phyloP scores from a whole-genome alignment of 2,888 invertebrate genomes.

The Gisinianus flammeolus region DNA sequence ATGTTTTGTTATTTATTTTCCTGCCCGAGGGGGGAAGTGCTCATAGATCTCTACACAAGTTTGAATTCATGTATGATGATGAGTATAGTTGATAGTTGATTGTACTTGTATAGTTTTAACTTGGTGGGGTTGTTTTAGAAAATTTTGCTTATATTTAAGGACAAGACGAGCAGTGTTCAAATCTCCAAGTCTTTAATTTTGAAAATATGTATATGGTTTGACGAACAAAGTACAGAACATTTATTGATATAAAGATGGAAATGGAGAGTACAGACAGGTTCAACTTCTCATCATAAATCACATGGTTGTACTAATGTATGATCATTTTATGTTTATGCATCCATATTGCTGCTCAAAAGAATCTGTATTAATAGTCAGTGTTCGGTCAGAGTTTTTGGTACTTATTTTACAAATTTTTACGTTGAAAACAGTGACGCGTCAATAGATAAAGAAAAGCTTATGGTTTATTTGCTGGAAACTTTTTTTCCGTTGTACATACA shows the following conservation, averaged over 20 bases:
- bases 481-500: too few relatives aligned
- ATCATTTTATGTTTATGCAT: background rate
- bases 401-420: too few relatives aligned
- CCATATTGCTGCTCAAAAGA: too few relatives aligned
- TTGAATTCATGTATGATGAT: too few relatives aligned
- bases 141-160: background rate
- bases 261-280: background rate
- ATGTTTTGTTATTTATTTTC: background rate
- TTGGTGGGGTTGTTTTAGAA: background rate
- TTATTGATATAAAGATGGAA: background rate
- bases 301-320: background rate
- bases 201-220: too few relatives aligned
- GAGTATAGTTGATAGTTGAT: background rate
- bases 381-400: too few relatives aligned
- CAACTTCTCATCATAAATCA: background rate
- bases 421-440: too few relatives aligned
- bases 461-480: too few relatives aligned
- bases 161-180: background rate
- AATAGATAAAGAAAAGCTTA: too few relatives aligned
- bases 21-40: constrained; percentile 2
- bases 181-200: background rate
- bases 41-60: background rate
- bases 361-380: too few relatives aligned
- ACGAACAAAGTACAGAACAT: background rate
- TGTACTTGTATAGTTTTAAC: background rate